A percentile compares a stretch with the other conserved stretches of the same genome.
Evolutionary conservation across 2,888 invertebrate species (phyloP).

Genomic region (Stenodema calcarata): DNA sequence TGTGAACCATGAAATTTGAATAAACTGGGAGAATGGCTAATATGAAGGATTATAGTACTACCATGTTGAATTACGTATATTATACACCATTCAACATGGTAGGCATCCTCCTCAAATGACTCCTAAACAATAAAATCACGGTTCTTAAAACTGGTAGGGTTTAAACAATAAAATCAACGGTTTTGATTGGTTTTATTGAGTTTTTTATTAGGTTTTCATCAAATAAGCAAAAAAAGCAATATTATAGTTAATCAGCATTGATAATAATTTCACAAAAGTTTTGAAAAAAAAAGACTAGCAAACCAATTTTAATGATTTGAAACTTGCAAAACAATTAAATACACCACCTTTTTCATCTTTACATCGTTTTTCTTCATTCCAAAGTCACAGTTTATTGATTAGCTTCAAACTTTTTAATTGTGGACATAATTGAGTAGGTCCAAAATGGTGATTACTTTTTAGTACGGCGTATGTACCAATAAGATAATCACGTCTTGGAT

Average conservation of each 20-base stretch:
- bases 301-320: slow-evolving; percentile 10
- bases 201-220: neutral
- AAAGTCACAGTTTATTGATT: neutral
- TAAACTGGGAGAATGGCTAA: too few relatives aligned
- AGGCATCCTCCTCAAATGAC: too few relatives aligned
- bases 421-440: too few relatives aligned
- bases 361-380: neutral
- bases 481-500: too few relatives aligned
- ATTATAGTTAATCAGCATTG: slow-evolving; percentile 5
- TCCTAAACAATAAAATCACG: too few relatives aligned
- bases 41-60: too few relatives aligned
- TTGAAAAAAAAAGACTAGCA: slow-evolving; percentile 10
- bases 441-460: too few relatives aligned
- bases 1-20: too few relatives aligned
- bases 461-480: too few relatives aligned
- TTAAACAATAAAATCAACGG: neutral
- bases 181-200: neutral
- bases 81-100: too few relatives aligned
- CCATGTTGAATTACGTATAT: too few relatives aligned
- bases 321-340: neutral
- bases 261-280: neutral
- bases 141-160: too few relatives aligned
- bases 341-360: neutral
- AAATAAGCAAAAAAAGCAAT: slow-evolving; percentile 9
- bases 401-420: neutral